Base-by-base conservation (phyloP, 2,888 invertebrate species). In the Frankliniella intonsa region DNA sequence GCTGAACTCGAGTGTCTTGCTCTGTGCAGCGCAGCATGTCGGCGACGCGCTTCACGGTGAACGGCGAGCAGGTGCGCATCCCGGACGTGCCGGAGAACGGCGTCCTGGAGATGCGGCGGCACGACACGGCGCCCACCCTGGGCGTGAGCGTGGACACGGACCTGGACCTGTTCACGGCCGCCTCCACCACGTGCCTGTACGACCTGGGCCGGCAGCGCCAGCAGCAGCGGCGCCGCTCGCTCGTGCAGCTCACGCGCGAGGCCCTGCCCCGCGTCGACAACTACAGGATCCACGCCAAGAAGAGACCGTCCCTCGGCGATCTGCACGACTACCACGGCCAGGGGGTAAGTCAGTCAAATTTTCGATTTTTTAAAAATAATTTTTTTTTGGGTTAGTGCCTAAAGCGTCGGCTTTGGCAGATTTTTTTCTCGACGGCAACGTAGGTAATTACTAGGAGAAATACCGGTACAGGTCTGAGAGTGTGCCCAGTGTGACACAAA, bases 221-320 rank as follows among this genome's bases (percentile, higher is more conserved):
- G 55, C 69, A 69, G 69, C 83, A 83, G 55, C 86, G 92, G 83
- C 91, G 91, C 85, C 87, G 90, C 25, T 92, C 92, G 2, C 86
- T 93, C 84, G 92, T 92, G 0, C 92, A 92, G 85, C 89, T 94
- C 83, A 93, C 93, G 0, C 91, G 93, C 85, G 96, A 96, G 87
- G 93, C 94, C 2, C 87, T 95, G 69, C 95, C 95, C 0, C 90
- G 94, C 82, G 90, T 94, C 88, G 95, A 95, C 86, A 94, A 95
- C 87, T 95, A 95, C 86, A 91, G 94, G 86, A 92, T 93, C 87
- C 90, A 94, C 85, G 93, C 94, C 0, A 87, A 92, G 81, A 94
- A 94, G 87, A 90, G 95, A 84, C 95, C 95, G 2, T 95, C 95
- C 49, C 89, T 96, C 83, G 95, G 95, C 38, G 95, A 95, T 86